Evolutionary conservation across 2,888 invertebrate species (phyloP).

Genomic region (Volucella bombylans): DNA sequence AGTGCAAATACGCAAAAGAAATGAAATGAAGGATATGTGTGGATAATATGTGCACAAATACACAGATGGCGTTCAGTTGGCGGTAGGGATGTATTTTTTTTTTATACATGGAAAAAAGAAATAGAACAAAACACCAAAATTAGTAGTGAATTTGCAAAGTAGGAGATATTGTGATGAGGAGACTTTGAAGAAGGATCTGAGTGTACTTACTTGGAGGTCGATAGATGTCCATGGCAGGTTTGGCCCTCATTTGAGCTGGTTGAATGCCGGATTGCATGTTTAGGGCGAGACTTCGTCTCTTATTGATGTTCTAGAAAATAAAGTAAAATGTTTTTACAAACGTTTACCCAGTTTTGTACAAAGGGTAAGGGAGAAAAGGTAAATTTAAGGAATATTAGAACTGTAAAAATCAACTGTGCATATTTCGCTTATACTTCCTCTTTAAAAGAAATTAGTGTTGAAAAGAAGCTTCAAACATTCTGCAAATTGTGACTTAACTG

Average conservation of each 20-base stretch:
- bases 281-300: constrained; percentile 89
- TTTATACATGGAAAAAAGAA: constrained; percentile 67
- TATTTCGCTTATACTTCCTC: no score
- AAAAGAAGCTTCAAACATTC: no score
- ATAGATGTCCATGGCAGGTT: constrained; percentile 94
- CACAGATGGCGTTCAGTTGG: constrained; percentile 58
- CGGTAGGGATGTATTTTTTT: constrained; percentile 29
- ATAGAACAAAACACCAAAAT: constrained; percentile 65
- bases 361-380: not conserved
- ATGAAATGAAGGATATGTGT: constrained; percentile 15
- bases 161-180: constrained; percentile 74
- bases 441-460: no score
- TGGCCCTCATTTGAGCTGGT: constrained; percentile 84
- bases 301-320: constrained; percentile 84
- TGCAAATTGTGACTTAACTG: no score
- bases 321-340: not conserved
- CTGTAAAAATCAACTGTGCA: no score
- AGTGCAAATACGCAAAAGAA: no score
- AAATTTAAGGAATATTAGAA: not conserved
- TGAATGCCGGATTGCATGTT: constrained; percentile 83
- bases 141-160: constrained; percentile 48
- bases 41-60: constrained; percentile 42
- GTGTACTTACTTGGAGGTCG: constrained; percentile 90
- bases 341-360: not conserved
- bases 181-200: not conserved